A percentile compares a stretch with the other conserved stretches of the same genome.
Conservation (phyloP, 2,888 invertebrate species). For the Microctonus hyperodae region DNA sequence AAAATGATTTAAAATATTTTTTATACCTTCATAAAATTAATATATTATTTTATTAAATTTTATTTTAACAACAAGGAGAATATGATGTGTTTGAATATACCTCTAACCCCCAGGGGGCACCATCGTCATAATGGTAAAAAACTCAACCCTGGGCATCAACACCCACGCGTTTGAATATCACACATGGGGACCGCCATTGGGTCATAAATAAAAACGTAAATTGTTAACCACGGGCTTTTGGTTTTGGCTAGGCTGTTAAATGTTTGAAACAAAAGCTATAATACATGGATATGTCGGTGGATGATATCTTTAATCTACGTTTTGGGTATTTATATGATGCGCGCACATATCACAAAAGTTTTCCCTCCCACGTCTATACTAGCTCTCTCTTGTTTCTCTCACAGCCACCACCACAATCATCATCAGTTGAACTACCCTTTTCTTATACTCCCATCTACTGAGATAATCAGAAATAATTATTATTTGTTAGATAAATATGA, state of each 20-base stretch:
- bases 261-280: constrained; percentile 54
- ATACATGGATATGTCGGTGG: constrained; percentile 46
- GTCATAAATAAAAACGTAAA: constrained; percentile 61
- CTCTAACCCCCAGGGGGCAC: constrained; percentile 38
- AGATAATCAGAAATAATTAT: constrained; percentile 59
- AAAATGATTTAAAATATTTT: too few species aligned
- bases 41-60: too few species aligned
- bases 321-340: constrained; percentile 53
- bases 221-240: constrained; percentile 47
- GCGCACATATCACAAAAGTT: constrained; percentile 49
- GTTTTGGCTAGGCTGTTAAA: constrained; percentile 31
- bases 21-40: too few species aligned
- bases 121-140: constrained; percentile 49
- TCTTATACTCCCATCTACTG: constrained; percentile 32
- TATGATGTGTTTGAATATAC: constrained; percentile 30
- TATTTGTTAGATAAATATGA: constrained; percentile 61
- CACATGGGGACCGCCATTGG: constrained; percentile 35
- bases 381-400: constrained; percentile 24
- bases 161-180: constrained; percentile 46
- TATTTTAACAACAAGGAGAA: constrained; percentile 31
- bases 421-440: too few species aligned
- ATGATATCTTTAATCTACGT: constrained; percentile 58
- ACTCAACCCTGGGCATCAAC: constrained; percentile 53
- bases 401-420: constrained; percentile 45
- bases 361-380: constrained; percentile 33